Evolutionary conservation across 2,888 invertebrate genomes (phyloP).

Genomic region (Cynaeus angustus): DNA sequence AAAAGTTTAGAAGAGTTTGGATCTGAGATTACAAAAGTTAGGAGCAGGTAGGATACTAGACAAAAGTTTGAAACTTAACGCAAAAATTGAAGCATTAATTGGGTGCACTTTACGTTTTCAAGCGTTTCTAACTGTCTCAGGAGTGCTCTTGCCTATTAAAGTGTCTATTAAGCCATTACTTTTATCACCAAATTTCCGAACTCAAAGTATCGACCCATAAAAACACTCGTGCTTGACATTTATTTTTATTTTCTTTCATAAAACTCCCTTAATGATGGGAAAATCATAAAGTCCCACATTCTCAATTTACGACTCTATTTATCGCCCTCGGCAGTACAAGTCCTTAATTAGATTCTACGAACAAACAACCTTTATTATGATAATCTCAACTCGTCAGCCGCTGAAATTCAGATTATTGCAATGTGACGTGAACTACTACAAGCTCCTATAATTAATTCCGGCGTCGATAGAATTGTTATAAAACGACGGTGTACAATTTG

Average conservation of each 20-base stretch:
- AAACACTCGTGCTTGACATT: slow-evolving; percentile 26
- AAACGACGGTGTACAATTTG: no score
- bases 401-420: background rate
- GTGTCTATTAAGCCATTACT: no score
- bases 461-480: background rate
- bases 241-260: slow-evolving; percentile 21
- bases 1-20: no score
- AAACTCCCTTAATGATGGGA: slow-evolving; percentile 14
- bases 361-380: slow-evolving; percentile 3
- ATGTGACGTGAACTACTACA: background rate
- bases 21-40: no score
- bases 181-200: no score
- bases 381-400: slow-evolving; percentile 2
- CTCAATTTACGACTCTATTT: slow-evolving; percentile 5
- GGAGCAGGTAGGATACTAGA: no score
- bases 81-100: no score
- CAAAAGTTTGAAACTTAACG: no score
- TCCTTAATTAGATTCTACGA: background rate
- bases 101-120: no score
- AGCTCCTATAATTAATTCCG: background rate
- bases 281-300: slow-evolving; percentile 1
- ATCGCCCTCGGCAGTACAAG: background rate
- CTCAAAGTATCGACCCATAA: background rate
- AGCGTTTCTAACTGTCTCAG: no score
- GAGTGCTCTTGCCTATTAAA: no score